Evolutionary conservation across 1,140 invertebrate species (phyloP), one percentile per base, ranked within the genome.

Genomic region (Vollenhovia emeryi): DNA sequence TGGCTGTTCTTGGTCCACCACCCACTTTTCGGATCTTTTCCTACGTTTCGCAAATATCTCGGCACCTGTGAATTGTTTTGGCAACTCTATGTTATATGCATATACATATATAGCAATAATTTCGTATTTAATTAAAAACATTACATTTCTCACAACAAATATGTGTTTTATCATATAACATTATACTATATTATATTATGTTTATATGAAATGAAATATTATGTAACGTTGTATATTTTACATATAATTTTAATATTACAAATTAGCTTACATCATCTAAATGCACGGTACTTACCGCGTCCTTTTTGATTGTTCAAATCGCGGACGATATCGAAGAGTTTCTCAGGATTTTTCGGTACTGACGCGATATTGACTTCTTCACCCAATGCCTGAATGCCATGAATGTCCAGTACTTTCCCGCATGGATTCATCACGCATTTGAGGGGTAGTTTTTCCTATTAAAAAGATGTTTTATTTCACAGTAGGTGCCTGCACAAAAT

Each of bases 11-110:
- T 97, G 97, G 89, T 98, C 98, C 21, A 98, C 97, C 21, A 98
- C 96, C 97, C 97, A 98, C 93, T 98, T 98, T 91, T 98, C 97
- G 7, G 97, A 97, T 89, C 97, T 96, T 95, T 97, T 97, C 92
- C 97, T 97, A 62, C 98, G 96, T 93, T 98, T 98, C 24, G 97
- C 97, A 95, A 98, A 98, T 90, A 98, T 96, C 94, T 98, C 97
- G 18, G 98, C 98, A 80, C 98, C 97, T 97, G 86, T 50, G 89
- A 87, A 86, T 76, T 33, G 43, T 73, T 48, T 62, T 73, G 60
- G 4, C 64, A 73, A 69, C 33, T 18, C 21, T 66, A 24, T 66
- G 21, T 64, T n/a, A 64, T 64, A 21, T 40, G 9, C 9, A 64
- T 36, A 64, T 21, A 43, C 71, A 8, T 13, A 40, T 33, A 33